These are phyloP conservation scores for Pseudanteris insignis DNA, from an alignment of 2,888 invertebrate species.

Conservation along the genomic window DNA sequence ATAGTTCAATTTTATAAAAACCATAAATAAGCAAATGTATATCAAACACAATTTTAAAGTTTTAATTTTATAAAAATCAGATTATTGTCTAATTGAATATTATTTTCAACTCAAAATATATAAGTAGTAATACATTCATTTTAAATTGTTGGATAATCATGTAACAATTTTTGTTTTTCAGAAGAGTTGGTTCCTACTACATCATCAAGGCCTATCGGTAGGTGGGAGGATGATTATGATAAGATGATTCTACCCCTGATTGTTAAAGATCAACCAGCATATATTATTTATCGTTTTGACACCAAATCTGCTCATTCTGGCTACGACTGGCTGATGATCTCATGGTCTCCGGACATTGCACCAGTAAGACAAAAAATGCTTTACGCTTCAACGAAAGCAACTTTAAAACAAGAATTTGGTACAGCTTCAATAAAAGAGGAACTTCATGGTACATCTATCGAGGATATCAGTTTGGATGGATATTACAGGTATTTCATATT, in stretches of 20 bases:
- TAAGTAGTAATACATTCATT: too few relatives aligned
- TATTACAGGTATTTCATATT: conserved; percentile 74
- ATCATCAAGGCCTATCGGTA: conserved; percentile 74
- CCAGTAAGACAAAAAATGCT: conserved; percentile 96
- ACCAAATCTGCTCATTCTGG: conserved; percentile 78
- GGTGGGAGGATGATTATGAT: conserved; percentile 89
- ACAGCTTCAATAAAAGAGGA: conserved; percentile 94
- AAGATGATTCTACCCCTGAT: conserved; percentile 76
- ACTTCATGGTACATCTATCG: conserved; percentile 85
- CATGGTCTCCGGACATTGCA: conserved; percentile 94
- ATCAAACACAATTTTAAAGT: too few relatives aligned
- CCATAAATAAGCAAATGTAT: too few relatives aligned
- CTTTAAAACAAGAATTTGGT: conserved; percentile 95
- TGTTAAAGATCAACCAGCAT: conserved; percentile 86
- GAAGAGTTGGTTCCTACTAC: conserved; percentile 79
- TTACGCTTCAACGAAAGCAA: conserved; percentile 97
- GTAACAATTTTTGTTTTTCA: too few relatives aligned
- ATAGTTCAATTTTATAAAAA: too few relatives aligned
- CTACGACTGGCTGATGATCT: conserved; percentile 91
- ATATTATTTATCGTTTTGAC: conserved; percentile 83
- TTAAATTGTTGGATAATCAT: too few relatives aligned
- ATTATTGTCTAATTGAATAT: too few relatives aligned
- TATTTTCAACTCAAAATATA: neutral
- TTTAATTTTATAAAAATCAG: too few relatives aligned
- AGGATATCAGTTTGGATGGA: conserved; percentile 83